Percentiles rank a stretch among this genome's conserved stretches.
Evolutionary conservation across 2,888 invertebrate species (phyloP).

Genomic region (Pilophorus perplexus): DNA sequence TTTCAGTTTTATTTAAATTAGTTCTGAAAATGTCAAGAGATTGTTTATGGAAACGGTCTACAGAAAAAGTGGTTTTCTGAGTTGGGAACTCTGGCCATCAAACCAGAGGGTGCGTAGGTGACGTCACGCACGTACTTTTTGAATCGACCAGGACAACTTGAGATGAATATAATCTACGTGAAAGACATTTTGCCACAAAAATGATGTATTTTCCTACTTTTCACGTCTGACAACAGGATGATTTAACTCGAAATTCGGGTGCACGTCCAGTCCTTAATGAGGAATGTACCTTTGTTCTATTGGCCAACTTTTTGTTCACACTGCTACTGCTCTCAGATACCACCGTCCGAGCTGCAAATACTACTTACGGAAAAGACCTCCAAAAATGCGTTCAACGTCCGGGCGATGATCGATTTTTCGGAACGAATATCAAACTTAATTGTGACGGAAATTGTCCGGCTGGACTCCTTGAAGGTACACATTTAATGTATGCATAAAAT

Average conservation of each 20-base stretch:
- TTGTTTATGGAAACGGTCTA: too few species aligned
- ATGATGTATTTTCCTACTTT: not conserved
- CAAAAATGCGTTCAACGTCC: conserved; percentile 57
- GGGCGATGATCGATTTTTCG: conserved; percentile 57
- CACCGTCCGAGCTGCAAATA: conserved; percentile 54
- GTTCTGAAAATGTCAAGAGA: too few species aligned
- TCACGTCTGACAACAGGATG: not conserved
- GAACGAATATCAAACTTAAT: conserved; percentile 57
- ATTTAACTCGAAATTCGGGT: too few species aligned
- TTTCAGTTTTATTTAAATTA: too few species aligned
- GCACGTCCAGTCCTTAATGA: not conserved
- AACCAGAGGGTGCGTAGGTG: too few species aligned
- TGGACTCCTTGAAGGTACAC: conserved; percentile 53
- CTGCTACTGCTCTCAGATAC: conserved; percentile 51
- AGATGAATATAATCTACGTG: not conserved
- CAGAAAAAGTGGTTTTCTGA: too few species aligned
- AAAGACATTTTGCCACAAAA: too few species aligned
- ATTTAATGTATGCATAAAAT: too few species aligned
- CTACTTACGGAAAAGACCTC: conserved; percentile 54
- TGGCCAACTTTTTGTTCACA: not conserved
- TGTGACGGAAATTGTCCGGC: conserved; percentile 55
- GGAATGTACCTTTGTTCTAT: too few species aligned
- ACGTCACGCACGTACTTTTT: too few species aligned
- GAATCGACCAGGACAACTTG: too few species aligned
- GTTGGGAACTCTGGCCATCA: too few species aligned